phyloP scores from a whole-genome alignment of 2,888 invertebrate genomes.

The Cheilosia soror region DNA sequence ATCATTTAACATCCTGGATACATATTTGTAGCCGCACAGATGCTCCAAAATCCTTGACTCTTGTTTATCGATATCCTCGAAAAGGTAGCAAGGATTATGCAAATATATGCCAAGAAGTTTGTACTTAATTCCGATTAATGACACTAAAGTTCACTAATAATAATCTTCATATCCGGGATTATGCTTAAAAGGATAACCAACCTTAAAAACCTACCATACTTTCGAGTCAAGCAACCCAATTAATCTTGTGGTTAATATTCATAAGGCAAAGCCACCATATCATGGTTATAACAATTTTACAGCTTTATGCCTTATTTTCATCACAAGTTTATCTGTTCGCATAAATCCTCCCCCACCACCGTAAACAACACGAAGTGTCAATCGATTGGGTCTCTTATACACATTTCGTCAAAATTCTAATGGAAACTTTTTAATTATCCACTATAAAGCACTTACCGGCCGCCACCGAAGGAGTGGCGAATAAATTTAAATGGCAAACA shows the following conservation, averaged over 20 bases:
- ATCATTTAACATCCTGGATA: no score
- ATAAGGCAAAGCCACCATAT: background rate
- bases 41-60: no score
- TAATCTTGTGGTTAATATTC: constrained; percentile 17
- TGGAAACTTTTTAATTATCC: constrained; percentile 51
- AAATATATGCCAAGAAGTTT: background rate
- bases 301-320: background rate
- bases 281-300: background rate
- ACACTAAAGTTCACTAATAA: background rate
- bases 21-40: no score
- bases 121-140: background rate
- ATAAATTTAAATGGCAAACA: constrained; percentile 40
- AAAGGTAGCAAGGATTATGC: no score
- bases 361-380: constrained; percentile 20
- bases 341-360: background rate
- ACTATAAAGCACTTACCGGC: background rate
- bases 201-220: background rate
- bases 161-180: no score
- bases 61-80: no score
- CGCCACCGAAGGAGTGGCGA: constrained; percentile 20
- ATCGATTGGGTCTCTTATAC: constrained; percentile 25
- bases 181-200: background rate
- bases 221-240: background rate
- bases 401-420: constrained; percentile 18
- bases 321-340: background rate